A percentile compares a stretch with the other conserved stretches of the same genome.
phyloP scores from a whole-genome alignment of 1,140 invertebrate species.

The Sweltsa coloradensis region DNA sequence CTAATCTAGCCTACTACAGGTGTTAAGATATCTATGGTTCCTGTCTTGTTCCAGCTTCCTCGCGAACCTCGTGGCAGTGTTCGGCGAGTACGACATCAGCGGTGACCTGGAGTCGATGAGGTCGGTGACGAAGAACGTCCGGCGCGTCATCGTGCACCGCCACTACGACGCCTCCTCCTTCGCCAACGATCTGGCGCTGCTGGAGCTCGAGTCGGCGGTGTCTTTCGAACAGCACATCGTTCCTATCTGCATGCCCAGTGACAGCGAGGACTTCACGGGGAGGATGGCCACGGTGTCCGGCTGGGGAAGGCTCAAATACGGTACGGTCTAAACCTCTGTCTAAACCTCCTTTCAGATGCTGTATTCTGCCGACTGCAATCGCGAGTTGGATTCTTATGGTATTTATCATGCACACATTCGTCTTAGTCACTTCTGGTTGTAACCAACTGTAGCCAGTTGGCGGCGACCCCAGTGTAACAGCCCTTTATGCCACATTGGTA shows the following conservation, averaged over 20 bases:
- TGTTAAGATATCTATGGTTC: too few relatives aligned
- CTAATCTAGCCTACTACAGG: too few relatives aligned
- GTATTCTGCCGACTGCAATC: too few relatives aligned
- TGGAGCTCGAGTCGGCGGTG: conserved; percentile 74
- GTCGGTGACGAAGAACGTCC: conserved; percentile 68
- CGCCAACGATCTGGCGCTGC: conserved; percentile 77
- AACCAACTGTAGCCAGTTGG: too few relatives aligned
- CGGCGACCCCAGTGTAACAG: too few relatives aligned
- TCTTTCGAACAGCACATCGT: conserved; percentile 79
- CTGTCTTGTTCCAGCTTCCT: conserved; percentile 51
- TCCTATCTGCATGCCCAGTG: conserved; percentile 81
- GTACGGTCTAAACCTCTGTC: too few relatives aligned
- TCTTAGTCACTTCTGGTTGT: too few relatives aligned
- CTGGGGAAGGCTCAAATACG: conserved; percentile 51
- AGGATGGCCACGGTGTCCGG: conserved; percentile 75
- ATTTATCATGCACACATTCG: too few relatives aligned
- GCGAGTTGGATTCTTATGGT: too few relatives aligned
- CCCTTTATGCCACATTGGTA: too few relatives aligned
- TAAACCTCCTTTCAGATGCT: too few relatives aligned
- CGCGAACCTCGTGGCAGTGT: conserved; percentile 76
- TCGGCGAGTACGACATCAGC: conserved; percentile 82
- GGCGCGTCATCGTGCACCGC: conserved; percentile 75
- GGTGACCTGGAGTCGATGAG: conserved; percentile 64
- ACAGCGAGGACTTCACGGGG: conserved; percentile 68
- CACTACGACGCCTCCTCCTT: conserved; percentile 83